Evolutionary conservation across 2,113 vertebrate genomes (phyloP), one percentile per base, ranked within the genome.

Genomic region (Brienomyrus brachyistius): DNA sequence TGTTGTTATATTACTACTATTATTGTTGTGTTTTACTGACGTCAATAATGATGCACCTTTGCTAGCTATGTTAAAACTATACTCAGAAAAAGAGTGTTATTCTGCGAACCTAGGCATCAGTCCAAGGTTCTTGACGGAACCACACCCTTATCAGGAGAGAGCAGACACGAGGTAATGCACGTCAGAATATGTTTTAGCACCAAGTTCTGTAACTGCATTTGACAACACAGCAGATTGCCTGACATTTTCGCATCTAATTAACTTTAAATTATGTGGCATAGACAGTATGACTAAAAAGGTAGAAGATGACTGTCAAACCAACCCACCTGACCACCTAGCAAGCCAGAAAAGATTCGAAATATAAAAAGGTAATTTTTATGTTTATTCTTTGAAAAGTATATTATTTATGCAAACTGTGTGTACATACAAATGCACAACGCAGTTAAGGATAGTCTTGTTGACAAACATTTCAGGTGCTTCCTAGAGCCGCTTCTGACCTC

Each of bases 81-180:
- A 40, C 27, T 35, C 31, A 19, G 9, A 70, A 80, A 35, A 70
- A 43, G 6, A 80, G 31, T 80, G 74, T 80, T 80, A 43, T 80
- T 40, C 54, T 52, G 85, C 35, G 51, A 87, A 31, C 17, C 54
- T 66, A 19, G 80, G 89, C 19, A 23, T 43, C 9, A 80, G 43
- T 51, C 52, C 89, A 85, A 84, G 54, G 35, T n/a, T 86, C 51
- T 27, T 74, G 91, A 91, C 31, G 85, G 50, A 51, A 88, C 90
- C 83, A 88, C 59, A 90, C 87, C 92, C 92, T 95, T 95, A 96
- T 96, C 95, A 94, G 91, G 90, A 89, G 85, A 90, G 43, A 83
- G 59, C 95, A 96, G 93, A 88, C 91, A 70, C 45, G 54, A 31
- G 56, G 31, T 35, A 88, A 90, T 90, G 86, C 50, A 62, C 82